Evolutionary conservation across 2,113 vertebrate species (phyloP).

Genomic region (Melospiza melodia): DNA sequence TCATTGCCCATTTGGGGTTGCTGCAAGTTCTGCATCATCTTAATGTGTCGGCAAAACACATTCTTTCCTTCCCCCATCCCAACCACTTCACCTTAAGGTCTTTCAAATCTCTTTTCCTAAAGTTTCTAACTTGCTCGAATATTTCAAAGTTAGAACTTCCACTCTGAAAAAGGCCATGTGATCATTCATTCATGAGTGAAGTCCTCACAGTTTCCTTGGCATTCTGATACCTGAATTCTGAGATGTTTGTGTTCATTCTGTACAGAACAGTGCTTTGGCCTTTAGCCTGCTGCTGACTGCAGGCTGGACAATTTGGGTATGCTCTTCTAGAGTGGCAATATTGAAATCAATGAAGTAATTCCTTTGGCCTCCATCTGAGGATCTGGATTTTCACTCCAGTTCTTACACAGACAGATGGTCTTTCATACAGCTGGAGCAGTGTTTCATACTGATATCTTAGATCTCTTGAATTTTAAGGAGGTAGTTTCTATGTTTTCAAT

Average conservation of each 20-base stretch:
- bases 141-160: neutral
- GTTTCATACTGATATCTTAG: neutral
- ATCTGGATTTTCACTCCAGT: neutral
- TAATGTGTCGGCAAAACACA: neutral
- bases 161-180: neutral
- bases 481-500: neutral
- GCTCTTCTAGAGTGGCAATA: neutral
- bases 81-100: neutral
- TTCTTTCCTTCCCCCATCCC: neutral
- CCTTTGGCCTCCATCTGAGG: neutral
- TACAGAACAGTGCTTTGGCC: neutral
- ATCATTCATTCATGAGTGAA: rapidly evolving
- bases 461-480: neutral
- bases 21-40: neutral
- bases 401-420: neutral
- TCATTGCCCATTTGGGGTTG: neutral
- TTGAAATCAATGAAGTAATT: neutral
- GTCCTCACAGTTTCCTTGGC: neutral
- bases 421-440: neutral
- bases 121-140: neutral
- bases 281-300: neutral
- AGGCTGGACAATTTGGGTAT: neutral
- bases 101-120: neutral
- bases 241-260: neutral
- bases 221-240: neutral